These are phyloP conservation scores for Aphelenchoides besseyi DNA, from an alignment of 1,140 invertebrate genomes.

Conservation along the genomic window DNA sequence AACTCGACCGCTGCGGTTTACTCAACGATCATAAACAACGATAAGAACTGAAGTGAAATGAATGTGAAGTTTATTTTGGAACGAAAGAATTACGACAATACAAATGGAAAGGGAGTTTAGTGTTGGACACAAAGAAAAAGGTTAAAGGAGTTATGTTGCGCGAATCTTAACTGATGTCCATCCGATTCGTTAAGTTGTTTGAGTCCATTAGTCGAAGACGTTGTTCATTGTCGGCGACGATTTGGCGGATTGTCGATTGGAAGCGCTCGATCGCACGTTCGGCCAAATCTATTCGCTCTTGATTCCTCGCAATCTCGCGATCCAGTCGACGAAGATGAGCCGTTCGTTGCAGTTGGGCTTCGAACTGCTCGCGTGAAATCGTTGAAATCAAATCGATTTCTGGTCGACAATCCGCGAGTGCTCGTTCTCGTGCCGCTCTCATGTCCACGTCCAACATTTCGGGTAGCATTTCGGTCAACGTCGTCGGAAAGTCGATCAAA, in stretches of 20 bases:
- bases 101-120: no score
- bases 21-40: no score
- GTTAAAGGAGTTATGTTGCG: no score
- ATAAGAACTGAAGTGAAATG: no score
- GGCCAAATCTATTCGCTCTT: background rate
- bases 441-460: background rate
- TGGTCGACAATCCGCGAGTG: background rate
- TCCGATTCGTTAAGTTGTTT: no score
- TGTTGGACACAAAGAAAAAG: no score
- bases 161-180: no score
- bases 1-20: no score
- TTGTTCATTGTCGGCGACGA: background rate
- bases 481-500: background rate
- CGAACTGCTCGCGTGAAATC: background rate
- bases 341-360: background rate
- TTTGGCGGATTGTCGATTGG: background rate
- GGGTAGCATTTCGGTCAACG: background rate
- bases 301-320: background rate
- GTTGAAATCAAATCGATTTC: background rate
- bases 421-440: background rate
- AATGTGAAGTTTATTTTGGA: no score
- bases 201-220: no score
- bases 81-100: no score
- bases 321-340: background rate
- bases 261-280: background rate